Base-by-base conservation (phyloP, 2,113 vertebrate genomes). In the Hemicordylus capensis region DNA sequence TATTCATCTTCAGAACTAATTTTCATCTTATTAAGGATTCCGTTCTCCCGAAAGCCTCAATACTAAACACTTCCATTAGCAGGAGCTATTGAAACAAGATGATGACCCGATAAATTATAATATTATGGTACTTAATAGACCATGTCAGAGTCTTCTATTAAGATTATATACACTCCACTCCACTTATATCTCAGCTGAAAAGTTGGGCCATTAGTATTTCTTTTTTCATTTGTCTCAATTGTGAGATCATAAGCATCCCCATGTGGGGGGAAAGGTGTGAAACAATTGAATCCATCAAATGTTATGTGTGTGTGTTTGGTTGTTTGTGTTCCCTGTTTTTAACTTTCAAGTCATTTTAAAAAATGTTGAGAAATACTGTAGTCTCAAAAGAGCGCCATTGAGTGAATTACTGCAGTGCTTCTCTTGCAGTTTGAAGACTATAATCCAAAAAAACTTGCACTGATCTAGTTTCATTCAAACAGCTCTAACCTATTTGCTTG, bases 71-170 rank as follows among this genome's bases (percentile, higher is more conserved):
- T 90, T 82, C 81, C 63, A 24, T 81, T 88, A 90, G 20, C 61
- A 34, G 15, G 7, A 85, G 42, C 37, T 73, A 0, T 37, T 73
- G 76, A 81, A 85, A 78, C 8, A 67, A 86, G 86, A 91, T 44
- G 80, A 85, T 84, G 80, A 82, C 46, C 61, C 44, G 78, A 20
- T 85, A 89, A 90, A 88, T 77, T 79, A 51, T 51, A 89, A 80
- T 58, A 31, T 88, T 87, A 8, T 48, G 42, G 17, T 88, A 0
- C 39, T 73, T 54, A 73, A 24, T 70, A 67, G 78, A 46, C 73
- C 44, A 14, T 87, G 34, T 87, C 46, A 20, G 73, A 70, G 20
- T 34, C 11, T 89, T 70, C 39, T 73, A 42, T 83, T 77, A 26
- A 39, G 44, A 72, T 75, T 66, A 34, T 58, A 44, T 89, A 70